Conservation (phyloP, 2,113 vertebrate genomes). For the Chroicocephalus ridibundus region DNA sequence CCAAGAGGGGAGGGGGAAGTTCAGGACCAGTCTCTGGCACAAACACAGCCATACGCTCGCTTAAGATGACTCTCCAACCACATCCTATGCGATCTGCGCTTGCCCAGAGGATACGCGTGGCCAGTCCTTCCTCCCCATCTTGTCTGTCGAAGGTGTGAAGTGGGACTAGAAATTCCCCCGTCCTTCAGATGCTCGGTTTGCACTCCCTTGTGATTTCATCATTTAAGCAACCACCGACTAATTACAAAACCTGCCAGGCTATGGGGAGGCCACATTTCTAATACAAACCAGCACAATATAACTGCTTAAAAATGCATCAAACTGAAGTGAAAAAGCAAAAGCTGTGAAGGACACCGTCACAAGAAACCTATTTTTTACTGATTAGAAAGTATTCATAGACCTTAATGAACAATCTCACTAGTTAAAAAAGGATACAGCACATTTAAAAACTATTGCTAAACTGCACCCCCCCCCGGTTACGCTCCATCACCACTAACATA, state of each 20-base stretch:
- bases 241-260: not conserved
- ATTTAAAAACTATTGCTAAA: not conserved
- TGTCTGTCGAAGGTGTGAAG: not conserved
- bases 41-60: not conserved
- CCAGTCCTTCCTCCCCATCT: not conserved
- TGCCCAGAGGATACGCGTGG: fast-evolving
- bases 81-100: not conserved
- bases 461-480: fast-evolving
- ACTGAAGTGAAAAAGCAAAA: not conserved
- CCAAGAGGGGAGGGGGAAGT: not conserved
- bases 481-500: not conserved
- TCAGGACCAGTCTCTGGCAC: not conserved
- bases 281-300: not conserved
- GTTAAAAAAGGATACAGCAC: not conserved
- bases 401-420: not conserved
- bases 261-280: not conserved
- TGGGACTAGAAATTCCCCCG: not conserved
- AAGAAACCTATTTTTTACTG: not conserved
- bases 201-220: not conserved
- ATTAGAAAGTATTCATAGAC: not conserved
- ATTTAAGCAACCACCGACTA: not conserved
- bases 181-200: not conserved
- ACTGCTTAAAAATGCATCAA: not conserved
- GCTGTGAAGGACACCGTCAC: not conserved
- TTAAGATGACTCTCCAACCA: not conserved